Evolutionary conservation across 2,888 invertebrate species (phyloP).

Genomic region (Steromphala cineraria): DNA sequence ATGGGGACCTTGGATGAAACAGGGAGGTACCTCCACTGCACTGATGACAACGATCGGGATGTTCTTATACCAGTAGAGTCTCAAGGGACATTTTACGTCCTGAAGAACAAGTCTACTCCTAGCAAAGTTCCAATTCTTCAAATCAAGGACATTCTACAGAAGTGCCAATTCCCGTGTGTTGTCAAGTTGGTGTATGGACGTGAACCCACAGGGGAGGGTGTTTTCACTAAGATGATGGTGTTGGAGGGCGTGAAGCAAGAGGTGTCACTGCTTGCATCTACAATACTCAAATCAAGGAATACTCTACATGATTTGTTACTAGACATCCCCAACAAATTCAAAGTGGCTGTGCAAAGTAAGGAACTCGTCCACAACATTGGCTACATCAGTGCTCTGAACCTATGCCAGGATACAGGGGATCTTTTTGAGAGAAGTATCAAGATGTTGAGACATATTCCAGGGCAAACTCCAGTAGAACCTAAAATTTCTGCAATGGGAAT

Average conservation of each 20-base stretch:
- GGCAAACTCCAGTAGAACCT: not conserved
- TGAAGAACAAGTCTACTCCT: constrained; percentile 43
- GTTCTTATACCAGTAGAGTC: constrained; percentile 55
- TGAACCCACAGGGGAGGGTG: constrained; percentile 58
- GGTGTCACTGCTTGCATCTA: constrained; percentile 61
- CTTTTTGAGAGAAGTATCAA: not conserved
- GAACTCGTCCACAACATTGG: constrained; percentile 45
- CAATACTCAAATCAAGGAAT: constrained; percentile 58
- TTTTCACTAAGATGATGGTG: constrained; percentile 62
- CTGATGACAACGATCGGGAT: constrained; percentile 58
- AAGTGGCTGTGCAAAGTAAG: constrained; percentile 48
- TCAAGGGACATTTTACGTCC: constrained; percentile 57
- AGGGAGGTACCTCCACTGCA: constrained; percentile 56
- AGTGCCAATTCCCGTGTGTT: constrained; percentile 53
- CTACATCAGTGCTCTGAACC: constrained; percentile 49
- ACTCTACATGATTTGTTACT: constrained; percentile 63
- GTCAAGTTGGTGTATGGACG: constrained; percentile 64
- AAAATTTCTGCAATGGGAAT: not conserved
- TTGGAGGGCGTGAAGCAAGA: constrained; percentile 57
- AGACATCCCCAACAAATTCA: constrained; percentile 48
- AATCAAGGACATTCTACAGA: constrained; percentile 56
- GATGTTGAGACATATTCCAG: not conserved
- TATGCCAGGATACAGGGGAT: constrained; percentile 46
- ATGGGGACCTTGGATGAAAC: constrained; percentile 55
- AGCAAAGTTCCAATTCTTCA: constrained; percentile 51